phyloP scores from a whole-genome alignment of 2,113 vertebrate species.

The Hemicordylus capensis region DNA sequence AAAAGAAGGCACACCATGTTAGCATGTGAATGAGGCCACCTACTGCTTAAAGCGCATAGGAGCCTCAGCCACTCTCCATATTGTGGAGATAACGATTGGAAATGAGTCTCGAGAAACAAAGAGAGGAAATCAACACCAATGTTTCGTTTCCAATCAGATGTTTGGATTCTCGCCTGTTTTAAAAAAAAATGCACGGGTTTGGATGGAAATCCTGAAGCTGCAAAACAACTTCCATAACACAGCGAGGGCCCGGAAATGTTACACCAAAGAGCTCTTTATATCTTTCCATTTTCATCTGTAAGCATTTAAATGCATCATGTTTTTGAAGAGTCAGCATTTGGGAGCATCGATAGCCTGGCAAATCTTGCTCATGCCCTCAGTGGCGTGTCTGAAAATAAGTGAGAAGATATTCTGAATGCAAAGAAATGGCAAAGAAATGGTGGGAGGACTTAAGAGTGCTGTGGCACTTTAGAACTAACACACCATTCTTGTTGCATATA shows the following conservation, averaged over 20 bases:
- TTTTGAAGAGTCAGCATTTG: not conserved
- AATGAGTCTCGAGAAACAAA: conserved; percentile 15
- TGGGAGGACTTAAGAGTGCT: not conserved
- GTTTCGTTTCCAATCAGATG: not conserved
- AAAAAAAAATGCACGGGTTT: not conserved
- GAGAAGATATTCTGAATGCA: not conserved
- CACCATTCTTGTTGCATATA: no score
- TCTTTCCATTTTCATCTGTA: not conserved
- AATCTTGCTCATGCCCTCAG: not conserved
- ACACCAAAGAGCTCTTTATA: not conserved
- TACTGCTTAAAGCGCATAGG: not conserved
- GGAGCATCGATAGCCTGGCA: not conserved
- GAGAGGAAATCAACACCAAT: not conserved
- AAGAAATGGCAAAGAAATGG: not conserved
- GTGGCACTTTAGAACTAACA: no score
- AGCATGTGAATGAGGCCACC: not conserved
- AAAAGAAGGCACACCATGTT: not conserved
- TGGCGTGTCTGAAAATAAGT: not conserved
- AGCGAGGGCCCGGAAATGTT: not conserved
- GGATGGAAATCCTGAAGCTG: not conserved
- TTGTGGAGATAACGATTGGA: not conserved
- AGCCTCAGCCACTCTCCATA: not conserved
- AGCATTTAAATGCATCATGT: not conserved
- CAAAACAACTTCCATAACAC: not conserved
- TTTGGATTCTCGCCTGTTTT: not conserved